Percentiles rank a stretch among this genome's conserved stretches.
phyloP scores from a whole-genome alignment of 2,888 invertebrate species.

The Acrocyrtus sp. region DNA sequence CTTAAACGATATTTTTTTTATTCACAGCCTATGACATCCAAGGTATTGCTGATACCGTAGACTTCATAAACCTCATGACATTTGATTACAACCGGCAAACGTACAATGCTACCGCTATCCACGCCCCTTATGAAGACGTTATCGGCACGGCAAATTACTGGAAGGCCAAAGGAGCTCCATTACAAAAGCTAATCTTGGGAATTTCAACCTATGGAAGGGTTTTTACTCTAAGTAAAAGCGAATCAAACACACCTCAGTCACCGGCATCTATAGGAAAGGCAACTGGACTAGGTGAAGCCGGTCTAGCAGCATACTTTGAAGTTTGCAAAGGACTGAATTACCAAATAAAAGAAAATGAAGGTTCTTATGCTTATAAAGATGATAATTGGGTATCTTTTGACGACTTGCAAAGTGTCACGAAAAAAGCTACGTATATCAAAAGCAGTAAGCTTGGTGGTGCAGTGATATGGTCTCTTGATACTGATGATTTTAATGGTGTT shows the following conservation, averaged over 20 bases:
- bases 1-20: background rate
- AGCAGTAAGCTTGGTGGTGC: constrained; percentile 64
- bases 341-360: constrained; percentile 63
- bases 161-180: constrained; percentile 70
- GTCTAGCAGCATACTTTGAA: constrained; percentile 89
- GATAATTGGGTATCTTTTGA: constrained; percentile 67
- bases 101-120: constrained; percentile 80
- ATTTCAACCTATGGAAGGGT: constrained; percentile 89
- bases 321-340: constrained; percentile 67
- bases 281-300: constrained; percentile 83
- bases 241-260: constrained; percentile 1
- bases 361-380: constrained; percentile 65
- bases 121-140: constrained; percentile 79
- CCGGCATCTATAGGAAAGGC: constrained; percentile 80
- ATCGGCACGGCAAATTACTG: constrained; percentile 34
- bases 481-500: constrained; percentile 63
- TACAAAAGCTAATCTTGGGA: constrained; percentile 80
- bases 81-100: constrained; percentile 65
- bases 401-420: constrained; percentile 65
- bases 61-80: constrained; percentile 66
- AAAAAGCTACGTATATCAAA: constrained; percentile 64
- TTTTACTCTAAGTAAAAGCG: constrained; percentile 72
- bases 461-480: constrained; percentile 64
- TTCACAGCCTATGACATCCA: constrained; percentile 64
- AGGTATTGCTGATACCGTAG: constrained; percentile 63